Percentiles rank a stretch among this genome's conserved stretches.
Evolutionary conservation across 2,888 invertebrate species (phyloP).

Genomic region (Papilio demoleus): DNA sequence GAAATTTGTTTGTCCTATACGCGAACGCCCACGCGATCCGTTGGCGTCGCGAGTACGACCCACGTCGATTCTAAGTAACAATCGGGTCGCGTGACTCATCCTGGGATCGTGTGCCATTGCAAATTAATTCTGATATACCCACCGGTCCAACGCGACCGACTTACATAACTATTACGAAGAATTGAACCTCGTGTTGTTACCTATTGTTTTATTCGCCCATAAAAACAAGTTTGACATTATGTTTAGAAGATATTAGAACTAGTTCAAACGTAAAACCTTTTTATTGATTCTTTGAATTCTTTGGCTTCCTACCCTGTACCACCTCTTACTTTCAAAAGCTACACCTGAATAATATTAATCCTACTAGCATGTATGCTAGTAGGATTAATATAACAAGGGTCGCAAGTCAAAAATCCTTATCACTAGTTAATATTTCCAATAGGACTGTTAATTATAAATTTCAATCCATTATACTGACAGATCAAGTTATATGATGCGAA

Average conservation of each 20-base stretch:
- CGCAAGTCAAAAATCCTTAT: no score
- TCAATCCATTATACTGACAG: no score
- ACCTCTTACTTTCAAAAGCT: no score
- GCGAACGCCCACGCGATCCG: conserved; percentile 23
- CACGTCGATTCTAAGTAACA: conserved; percentile 23
- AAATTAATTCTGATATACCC: conserved; percentile 28
- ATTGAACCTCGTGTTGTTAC: conserved; percentile 4
- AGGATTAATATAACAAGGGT: no score
- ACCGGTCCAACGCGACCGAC: conserved; percentile 5
- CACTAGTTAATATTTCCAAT: no score
- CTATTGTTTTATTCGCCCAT: background rate
- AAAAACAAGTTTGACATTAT: background rate
- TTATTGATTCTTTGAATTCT: background rate
- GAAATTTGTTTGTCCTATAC: conserved; percentile 42
- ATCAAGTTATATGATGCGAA: no score
- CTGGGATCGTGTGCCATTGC: conserved; percentile 21
- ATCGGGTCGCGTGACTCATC: conserved; percentile 24
- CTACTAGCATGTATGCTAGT: no score
- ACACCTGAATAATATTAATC: no score
- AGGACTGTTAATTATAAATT: no score
- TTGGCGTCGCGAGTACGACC: conserved; percentile 39
- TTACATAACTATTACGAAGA: conserved; percentile 22
- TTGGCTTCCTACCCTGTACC: no score
- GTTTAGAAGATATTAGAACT: background rate
- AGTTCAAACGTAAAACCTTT: background rate